phyloP scores from a whole-genome alignment of 2,888 invertebrate genomes.

The Orthosia incerta region DNA sequence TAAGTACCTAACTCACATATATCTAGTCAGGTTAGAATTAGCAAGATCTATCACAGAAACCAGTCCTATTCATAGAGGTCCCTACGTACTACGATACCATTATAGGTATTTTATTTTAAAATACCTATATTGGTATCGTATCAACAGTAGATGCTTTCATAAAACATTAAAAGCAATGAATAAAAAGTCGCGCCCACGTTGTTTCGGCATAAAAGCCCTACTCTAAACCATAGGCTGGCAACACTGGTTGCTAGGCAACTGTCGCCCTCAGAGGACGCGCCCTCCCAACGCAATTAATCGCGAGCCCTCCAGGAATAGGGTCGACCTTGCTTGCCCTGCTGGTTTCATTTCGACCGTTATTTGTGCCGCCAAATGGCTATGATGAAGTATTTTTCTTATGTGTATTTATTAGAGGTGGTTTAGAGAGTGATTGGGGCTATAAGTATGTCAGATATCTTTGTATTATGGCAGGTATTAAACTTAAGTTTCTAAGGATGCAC shows the following conservation, averaged over 20 bases:
- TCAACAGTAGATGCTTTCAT: neutral
- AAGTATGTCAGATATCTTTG: neutral
- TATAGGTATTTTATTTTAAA: neutral
- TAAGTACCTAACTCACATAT: neutral
- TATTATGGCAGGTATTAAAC: too few relatives aligned
- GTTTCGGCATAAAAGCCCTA: slow-evolving; percentile 33
- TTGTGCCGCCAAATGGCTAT: slow-evolving; percentile 42
- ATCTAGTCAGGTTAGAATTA: neutral
- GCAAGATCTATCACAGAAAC: slow-evolving; percentile 4
- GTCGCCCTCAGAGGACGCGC: slow-evolving; percentile 68
- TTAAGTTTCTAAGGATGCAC: too few relatives aligned
- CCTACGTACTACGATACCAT: neutral
- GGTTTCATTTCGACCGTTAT: slow-evolving; percentile 65
- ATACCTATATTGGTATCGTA: neutral
- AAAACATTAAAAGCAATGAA: slow-evolving; percentile 39
- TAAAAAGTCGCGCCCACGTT: slow-evolving; percentile 38
- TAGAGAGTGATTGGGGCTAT: neutral
- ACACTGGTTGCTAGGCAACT: slow-evolving; percentile 65
- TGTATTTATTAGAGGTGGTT: slow-evolving; percentile 17
- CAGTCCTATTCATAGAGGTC: neutral
- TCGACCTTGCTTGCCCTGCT: slow-evolving; percentile 68
- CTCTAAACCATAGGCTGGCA: slow-evolving; percentile 48
- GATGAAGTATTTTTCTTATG: slow-evolving; percentile 24
- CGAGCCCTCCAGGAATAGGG: slow-evolving; percentile 68
- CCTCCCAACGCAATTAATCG: slow-evolving; percentile 75